Percentiles rank a stretch among this genome's conserved stretches.
Evolutionary conservation across 2,113 vertebrate genomes (phyloP).

Genomic region (Cochlearius cochlearius): DNA sequence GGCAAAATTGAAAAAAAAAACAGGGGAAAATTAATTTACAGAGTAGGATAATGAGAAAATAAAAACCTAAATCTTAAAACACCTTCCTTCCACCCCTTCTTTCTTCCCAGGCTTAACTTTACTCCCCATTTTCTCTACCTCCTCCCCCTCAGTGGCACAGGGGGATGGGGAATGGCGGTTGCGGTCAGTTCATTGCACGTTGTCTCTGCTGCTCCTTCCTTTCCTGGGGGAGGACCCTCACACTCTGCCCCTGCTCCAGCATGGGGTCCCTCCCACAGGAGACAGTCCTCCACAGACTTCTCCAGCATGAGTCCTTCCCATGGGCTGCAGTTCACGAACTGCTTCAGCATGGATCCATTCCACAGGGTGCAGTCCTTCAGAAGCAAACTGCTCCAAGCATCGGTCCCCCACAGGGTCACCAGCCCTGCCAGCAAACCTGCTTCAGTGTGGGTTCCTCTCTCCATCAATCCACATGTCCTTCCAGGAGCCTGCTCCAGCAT

Average conservation of each 20-base stretch:
- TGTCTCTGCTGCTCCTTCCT: too few relatives aligned
- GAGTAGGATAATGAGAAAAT: neutral
- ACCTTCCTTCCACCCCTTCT: neutral
- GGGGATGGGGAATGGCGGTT: neutral
- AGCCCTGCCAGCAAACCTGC: neutral
- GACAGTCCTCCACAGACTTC: neutral
- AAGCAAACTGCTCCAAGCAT: neutral
- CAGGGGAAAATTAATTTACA: neutral
- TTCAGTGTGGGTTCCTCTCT: neutral
- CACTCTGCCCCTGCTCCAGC: neutral
- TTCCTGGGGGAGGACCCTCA: neutral
- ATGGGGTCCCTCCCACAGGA: neutral
- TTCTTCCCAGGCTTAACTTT: neutral
- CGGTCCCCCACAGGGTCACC: neutral
- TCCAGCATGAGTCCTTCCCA: neutral
- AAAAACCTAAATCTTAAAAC: neutral
- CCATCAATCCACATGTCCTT: neutral
- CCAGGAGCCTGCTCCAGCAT: neutral
- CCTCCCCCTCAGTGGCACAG: accelerated
- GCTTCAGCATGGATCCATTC: neutral
- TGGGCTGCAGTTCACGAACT: neutral
- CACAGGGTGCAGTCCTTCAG: neutral
- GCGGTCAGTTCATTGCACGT: neutral
- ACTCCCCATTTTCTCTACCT: neutral
- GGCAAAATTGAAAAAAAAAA: neutral